Evolutionary conservation across 2,888 invertebrate species (phyloP), one percentile per base, ranked within the genome.

Genomic region (Polia nebulosa): DNA sequence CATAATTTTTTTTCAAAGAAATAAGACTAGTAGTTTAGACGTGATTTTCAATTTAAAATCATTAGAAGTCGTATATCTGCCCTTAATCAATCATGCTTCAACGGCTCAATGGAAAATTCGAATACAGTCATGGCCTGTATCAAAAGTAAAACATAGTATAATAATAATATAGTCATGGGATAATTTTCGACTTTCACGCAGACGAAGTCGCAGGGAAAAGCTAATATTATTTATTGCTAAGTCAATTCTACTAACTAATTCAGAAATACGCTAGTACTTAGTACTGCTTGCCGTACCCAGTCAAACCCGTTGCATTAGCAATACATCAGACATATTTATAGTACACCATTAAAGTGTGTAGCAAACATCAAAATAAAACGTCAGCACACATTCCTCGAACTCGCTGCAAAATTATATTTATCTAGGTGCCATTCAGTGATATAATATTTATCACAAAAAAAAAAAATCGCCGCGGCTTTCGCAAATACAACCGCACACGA

Each of bases 401-500:
- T 32, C 32, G 66, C 52, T 32, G 13, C 32, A 32, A 52, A 52
- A 52, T 52, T 66, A 71, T 58, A 63, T 80, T 61, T 67, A 80
- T 64, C 76, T 72, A 80, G 56, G 72, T 77, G 80, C 45, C 59
- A 61, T 66, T 61, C 64, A 47, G 63, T 66, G 80, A 80, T 76
- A 71, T 66, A 69, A 80, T 55, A 80, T 60, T 62, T 51, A 69
- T 66, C 32, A 41, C n/a, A 55, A 72, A 70, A 78, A 65, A 65
- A 65, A 45, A 57, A 34, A 25, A 57, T 4, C 17, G 69, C 49
- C 71, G 75, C 72, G 67, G 67, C 79, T 80, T 84, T 84, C 83
- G 80, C 78, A 76, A 73, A 77, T 76, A 77, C 72, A 71, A 81
- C 77, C 76, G 64, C 79, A 83, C 76, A 69, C 60, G 78, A 67